Evolutionary conservation across 2,113 vertebrate species (phyloP), one percentile per base, ranked within the genome.

Genomic region (Herpetotheres cachinnans): DNA sequence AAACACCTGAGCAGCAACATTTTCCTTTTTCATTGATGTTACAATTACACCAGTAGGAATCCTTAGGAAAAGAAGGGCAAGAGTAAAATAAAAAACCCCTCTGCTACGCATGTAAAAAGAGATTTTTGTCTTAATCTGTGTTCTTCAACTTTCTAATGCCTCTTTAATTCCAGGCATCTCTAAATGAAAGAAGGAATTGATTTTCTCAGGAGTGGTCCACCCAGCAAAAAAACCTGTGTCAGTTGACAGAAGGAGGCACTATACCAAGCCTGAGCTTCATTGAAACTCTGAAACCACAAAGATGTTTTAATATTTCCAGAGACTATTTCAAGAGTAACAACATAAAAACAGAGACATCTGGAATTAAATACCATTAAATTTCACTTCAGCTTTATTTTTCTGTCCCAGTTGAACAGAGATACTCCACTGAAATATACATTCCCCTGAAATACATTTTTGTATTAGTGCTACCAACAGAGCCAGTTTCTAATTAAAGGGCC

Each of bases 261-360:
- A 40, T 47, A 96, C 88, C 42, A 90, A 86, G 52, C 56, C 56
- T 42, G 56, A 91, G 67, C 82, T 92, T 63, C 40, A 81, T 59
- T 67, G 82, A 69, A 96, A 88, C 73, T 86, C 92, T 81, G 78
- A 85, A 79, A 59, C 89, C 93, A 86, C 81, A 76, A 70, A 88
- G 86, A 96, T 93, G 93, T 93, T 90, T 95, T 96, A 91, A 21
- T 95, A 97, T 95, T 97, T 97, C 86, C 89, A 97, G 80, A 95
- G 94, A 93, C 89, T 97, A 95, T 93, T 93, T 93, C 89, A 92
- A 94, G 93, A 97, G 95, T 63, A 86, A 95, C 80, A 95, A 82
- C 87, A 93, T 47, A 95, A 95, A 94, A 93, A 16, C 38, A 97
- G 82, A 94, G 93, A 95, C 65, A 97, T 94, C 86, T 96, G 80